Conservation (phyloP, 2,797 vertebrate species). For the Peromyscus aztecus region DNA sequence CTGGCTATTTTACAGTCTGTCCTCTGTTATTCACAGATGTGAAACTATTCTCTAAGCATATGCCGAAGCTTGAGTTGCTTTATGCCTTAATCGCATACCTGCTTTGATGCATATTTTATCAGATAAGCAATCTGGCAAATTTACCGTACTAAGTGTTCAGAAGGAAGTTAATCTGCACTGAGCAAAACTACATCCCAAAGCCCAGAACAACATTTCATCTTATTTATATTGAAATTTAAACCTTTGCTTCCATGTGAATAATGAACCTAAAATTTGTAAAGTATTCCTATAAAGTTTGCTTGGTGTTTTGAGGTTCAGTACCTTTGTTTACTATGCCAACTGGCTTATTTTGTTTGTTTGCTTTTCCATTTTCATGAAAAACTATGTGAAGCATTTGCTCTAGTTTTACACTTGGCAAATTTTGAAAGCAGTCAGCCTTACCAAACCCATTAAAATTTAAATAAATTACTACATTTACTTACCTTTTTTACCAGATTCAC, state of each 20-base stretch:
- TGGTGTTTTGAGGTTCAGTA: neutral
- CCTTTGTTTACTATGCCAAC: neutral
- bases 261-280: neutral
- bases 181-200: constrained; percentile 24
- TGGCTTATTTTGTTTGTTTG: neutral
- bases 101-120: constrained; percentile 72
- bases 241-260: neutral
- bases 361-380: neutral
- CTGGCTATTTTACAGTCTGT: constrained; percentile 51
- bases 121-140: constrained; percentile 66
- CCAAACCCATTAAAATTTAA: neutral
- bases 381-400: neutral
- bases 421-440: neutral
- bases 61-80: constrained; percentile 59
- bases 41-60: constrained; percentile 71
- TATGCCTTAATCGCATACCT: constrained; percentile 66
- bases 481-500: neutral
- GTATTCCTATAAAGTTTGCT: neutral
- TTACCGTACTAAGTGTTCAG: constrained; percentile 38
- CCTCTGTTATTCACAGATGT: constrained; percentile 69
- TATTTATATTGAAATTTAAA: constrained; percentile 23
- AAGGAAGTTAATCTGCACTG: constrained; percentile 37
- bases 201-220: neutral
- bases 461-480: neutral
- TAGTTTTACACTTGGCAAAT: neutral